Percentiles rank a stretch among this genome's conserved stretches.
Evolutionary conservation across 1,140 invertebrate species (phyloP).

Genomic region (Chrysomallon squamiferum): DNA sequence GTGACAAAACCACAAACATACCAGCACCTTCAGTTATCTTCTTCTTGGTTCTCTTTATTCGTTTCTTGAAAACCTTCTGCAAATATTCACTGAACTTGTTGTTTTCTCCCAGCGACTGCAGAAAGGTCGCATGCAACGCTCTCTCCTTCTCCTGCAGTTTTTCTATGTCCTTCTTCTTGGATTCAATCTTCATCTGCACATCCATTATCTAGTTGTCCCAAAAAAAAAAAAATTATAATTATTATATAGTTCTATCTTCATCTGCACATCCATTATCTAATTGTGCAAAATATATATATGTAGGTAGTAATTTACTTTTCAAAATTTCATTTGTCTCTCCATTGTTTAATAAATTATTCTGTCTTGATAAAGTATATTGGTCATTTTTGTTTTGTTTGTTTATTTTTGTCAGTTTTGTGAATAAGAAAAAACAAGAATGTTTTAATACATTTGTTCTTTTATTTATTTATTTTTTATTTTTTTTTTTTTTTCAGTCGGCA

Average conservation of each 20-base stretch:
- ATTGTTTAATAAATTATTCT: too few relatives aligned
- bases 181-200: constrained; percentile 69
- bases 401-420: too few relatives aligned
- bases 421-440: too few relatives aligned
- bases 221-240: constrained; percentile 27
- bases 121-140: constrained; percentile 68
- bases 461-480: too few relatives aligned
- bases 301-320: too few relatives aligned
- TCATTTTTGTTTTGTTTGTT: too few relatives aligned
- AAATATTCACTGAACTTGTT: constrained; percentile 79
- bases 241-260: constrained; percentile 68
- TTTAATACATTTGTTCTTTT: too few relatives aligned
- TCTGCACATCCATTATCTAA: constrained; percentile 65
- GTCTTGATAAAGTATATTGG: too few relatives aligned
- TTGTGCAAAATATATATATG: not conserved
- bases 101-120: constrained; percentile 69
- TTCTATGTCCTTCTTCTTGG: constrained; percentile 67
- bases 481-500: too few relatives aligned
- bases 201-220: constrained; percentile 54
- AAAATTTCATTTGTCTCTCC: too few relatives aligned
- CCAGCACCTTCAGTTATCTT: constrained; percentile 60
- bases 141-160: constrained; percentile 69
- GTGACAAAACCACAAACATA: constrained; percentile 22
- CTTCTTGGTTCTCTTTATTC: constrained; percentile 65
- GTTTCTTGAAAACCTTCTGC: constrained; percentile 79